Percentiles rank a stretch among this genome's conserved stretches.
Evolutionary conservation across 2,797 vertebrate genomes (phyloP).

Genomic region (Nannoperca obscura): DNA sequence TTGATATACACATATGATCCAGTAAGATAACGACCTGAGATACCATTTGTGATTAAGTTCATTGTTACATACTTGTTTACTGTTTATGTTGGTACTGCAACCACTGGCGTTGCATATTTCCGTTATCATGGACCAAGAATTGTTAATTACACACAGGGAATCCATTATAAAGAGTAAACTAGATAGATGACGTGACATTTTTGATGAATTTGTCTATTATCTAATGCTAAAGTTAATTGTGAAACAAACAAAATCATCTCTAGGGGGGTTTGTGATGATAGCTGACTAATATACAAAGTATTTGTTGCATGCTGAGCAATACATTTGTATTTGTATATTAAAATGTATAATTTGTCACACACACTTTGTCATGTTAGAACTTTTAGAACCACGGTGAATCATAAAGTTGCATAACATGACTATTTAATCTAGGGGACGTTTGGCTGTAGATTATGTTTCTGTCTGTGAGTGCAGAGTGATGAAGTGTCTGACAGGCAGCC

Average conservation of each 20-base stretch:
- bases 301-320: background rate
- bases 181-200: background rate
- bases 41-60: background rate
- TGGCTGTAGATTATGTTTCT: constrained; percentile 35
- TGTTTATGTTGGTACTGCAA: background rate
- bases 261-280: background rate
- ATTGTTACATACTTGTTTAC: background rate
- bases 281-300: background rate
- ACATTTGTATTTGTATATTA: background rate
- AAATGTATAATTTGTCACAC: rapidly evolving
- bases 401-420: constrained; percentile 34
- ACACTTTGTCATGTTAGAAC: constrained; percentile 4
- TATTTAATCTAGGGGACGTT: constrained; percentile 11
- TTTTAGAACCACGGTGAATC: background rate
- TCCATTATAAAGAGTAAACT: background rate
- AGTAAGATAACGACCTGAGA: background rate
- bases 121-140: background rate
- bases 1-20: background rate
- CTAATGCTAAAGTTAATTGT: background rate
- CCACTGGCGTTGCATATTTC: too few species aligned
- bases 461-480: constrained; percentile 49
- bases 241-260: background rate
- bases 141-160: background rate
- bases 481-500: constrained; percentile 48
- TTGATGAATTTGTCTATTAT: background rate